Conservation (phyloP, 2,113 vertebrate species). For the Peromyscus maniculatus region DNA sequence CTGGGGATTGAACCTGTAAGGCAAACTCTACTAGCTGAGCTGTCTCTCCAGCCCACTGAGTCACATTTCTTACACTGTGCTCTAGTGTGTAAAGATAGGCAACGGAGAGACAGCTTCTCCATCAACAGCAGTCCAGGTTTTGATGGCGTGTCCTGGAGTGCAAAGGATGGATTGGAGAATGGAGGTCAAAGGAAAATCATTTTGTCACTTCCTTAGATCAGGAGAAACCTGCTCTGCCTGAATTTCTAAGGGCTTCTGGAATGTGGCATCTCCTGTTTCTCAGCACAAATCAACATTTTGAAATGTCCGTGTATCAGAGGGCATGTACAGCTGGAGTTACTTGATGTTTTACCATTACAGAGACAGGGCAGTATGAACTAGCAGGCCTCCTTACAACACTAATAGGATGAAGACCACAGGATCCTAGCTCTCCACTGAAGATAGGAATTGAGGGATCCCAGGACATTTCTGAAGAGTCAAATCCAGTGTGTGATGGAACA, state of each 20-base stretch:
- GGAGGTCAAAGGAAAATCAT: background rate
- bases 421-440: background rate
- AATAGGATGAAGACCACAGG: background rate
- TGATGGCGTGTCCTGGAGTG: background rate
- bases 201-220: constrained; percentile 23
- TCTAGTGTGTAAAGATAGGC: background rate
- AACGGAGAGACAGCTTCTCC: background rate
- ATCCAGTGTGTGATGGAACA: background rate
- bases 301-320: background rate
- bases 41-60: too few species aligned
- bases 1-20: background rate
- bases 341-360: background rate
- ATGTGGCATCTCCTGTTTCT: background rate
- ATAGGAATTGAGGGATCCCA: background rate
- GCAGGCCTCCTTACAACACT: background rate
- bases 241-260: background rate
- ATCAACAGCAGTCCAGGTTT: background rate
- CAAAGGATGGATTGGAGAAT: background rate
- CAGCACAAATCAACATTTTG: background rate
- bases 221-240: background rate
- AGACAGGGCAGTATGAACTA: background rate
- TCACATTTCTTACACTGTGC: background rate
- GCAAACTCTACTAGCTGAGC: background rate
- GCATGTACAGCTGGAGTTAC: background rate
- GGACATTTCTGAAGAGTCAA: background rate